Evolutionary conservation across 2,797 vertebrate species (phyloP), one percentile per base, ranked within the genome.

Genomic region (Macropodus opercularis): DNA sequence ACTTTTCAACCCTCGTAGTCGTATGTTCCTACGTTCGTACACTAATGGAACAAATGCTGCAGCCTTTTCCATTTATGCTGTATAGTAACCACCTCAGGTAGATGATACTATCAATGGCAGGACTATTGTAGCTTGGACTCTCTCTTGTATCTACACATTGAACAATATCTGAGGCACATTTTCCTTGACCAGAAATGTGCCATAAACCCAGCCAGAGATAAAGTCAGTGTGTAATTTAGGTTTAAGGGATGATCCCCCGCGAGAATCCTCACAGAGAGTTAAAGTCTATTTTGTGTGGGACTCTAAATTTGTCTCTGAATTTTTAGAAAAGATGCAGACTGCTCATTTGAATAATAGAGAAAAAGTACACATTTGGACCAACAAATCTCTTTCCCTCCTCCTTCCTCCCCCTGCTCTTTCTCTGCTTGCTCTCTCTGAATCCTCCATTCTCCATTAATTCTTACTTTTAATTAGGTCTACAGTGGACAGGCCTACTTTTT

Each of bases 391-490:
- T 68, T 61, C 58, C 52, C 59, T 42, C 66, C 57, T 35, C 68
- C 54, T 63, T 63, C 69, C 65, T 69, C 73, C 77, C 66, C 75
- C 76, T 23, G 63, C 65, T 75, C 71, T 54, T 57, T 81, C 75
- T 73, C 77, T 79, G 80, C 82, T 75, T 69, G 79, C 81, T 85
- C 87, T 84, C 82, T 74, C 73, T 67, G 87, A 83, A 85, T 87
- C 81, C 77, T 79, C 81, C 59, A 81, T 85, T 90, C 84, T 90
- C 89, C 90, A 91, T 92, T 92, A 88, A 91, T 92, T 91, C 90
- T 91, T 87, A 83, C 86, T 91, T 92, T 93, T 93, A 93, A 93
- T 92, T 91, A 92, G 91, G 90, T 91, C 89, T 93, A 85, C 90
- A 86, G 82, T 90, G 90, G 89, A 92, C 90, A 92, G 90, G 88